Base-by-base conservation (phyloP, 1,140 invertebrate species). In the Drosophila quadrilineata region DNA sequence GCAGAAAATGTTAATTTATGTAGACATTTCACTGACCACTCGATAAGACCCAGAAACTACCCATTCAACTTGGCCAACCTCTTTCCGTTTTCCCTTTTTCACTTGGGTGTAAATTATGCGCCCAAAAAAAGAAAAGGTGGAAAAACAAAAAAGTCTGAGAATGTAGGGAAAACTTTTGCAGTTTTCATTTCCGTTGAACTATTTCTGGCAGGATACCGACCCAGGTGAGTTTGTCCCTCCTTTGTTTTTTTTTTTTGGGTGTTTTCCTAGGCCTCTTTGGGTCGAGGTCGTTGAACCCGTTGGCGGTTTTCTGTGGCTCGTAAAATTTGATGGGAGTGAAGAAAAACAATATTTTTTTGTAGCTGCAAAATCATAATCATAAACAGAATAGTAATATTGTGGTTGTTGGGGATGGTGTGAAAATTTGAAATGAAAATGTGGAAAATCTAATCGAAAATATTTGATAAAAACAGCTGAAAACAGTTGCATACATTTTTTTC, bases 151-250 rank as follows among this genome's bases (percentile, higher is more conserved):
- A n/a, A n/a, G n/a, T n/a, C n/a, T n/a, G n/a, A n/a, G n/a, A n/a
- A n/a, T n/a, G n/a, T n/a, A n/a, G n/a, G n/a, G n/a, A n/a, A n/a
- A n/a, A n/a, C n/a, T n/a, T 58, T 66, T 70, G 76, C 69, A 80
- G 72, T 71, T 80, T 80, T 53, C 76, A 84, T 76, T 82, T 82
- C 76, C 76, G 77, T 46, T 76, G 58, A 72, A 76, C 77, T 84
- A 72, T 84, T 72, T 80, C 22, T 12, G 0, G 19, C 49, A 63
- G 60, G 60, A 64, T 57, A 26, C 6, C 6, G 6, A 3, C 9
- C 19, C 40, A 43, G 40, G 40, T 43, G 40, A 8, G 19, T 19
- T 14, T n/a, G 8, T 10, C 2, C 22, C 12, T 2, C 31, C 3
- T 12, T 4, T 10, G n/a, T 12, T 16, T 10, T 29, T 14, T 36